Evolutionary conservation across 1,140 invertebrate species (phyloP), one percentile per base, ranked within the genome.

Genomic region (Drosophila mojavensis): DNA sequence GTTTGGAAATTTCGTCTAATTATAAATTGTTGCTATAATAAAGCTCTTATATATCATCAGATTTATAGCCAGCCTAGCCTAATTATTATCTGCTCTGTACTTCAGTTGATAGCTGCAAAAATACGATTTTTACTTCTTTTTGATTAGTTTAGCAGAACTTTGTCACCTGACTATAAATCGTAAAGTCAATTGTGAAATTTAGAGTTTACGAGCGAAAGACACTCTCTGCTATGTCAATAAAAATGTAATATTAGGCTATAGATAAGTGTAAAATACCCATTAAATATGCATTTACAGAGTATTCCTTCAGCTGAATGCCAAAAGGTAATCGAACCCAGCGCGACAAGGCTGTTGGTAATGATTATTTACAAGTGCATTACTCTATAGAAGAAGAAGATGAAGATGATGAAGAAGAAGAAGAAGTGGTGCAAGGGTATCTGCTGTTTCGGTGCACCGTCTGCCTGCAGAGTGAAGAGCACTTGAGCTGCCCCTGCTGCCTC

Each of bases 271-370:
- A 20, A 53, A 9, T 7, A 6, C 51, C 36, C 36, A 17, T 17
- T 39, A 5, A 24, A 55, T 13, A 59, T 47, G 3, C n/a, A 59
- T 15, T 59, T 59, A 15, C 39, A 15, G 24, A 11, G 41, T 30
- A 59, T 45, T 39, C 4, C 48, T 26, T 2, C 5, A 10, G 2
- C 11, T 51, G 7, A 9, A 28, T 45, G 41, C 39, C 13, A 9
- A 3, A 33, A 26, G 56, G n/a, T 30, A 59, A 59, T 59, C 26
- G 43, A 43, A 59, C 56, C 9, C 55, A 26, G 39, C 3, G 55
- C 6, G 5, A n/a, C 53, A 55, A 55, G 53, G 28, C 30, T 55
- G 20, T 24, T 24, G 20, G 20, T 24, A 15, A 39, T 1, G n/a
- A 7, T 17, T 54, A 54, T 51, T 51, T 28, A 30, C 50, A 15